These are phyloP conservation scores for Peromyscus nudipes DNA, from an alignment of 2,797 vertebrate species.

Conservation along the genomic window DNA sequence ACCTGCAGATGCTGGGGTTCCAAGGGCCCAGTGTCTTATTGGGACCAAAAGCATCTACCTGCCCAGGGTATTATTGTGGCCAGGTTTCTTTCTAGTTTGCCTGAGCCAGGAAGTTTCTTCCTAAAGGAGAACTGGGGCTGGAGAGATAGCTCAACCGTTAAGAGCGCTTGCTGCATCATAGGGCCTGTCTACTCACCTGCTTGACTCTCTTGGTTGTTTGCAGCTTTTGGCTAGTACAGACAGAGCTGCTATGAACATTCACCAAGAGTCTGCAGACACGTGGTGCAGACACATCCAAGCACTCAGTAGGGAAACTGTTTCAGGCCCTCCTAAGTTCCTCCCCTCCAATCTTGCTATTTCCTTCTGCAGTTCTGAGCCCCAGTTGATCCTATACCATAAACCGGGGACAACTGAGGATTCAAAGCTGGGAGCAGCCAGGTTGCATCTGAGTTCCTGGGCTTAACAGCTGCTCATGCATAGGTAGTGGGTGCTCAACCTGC, in stretches of 20 bases:
- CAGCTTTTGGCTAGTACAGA: not conserved
- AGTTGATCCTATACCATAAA: not conserved
- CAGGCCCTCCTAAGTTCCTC: not conserved
- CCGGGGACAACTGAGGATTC: not conserved
- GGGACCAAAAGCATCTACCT: not conserved
- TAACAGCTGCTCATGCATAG: not conserved
- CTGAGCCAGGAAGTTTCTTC: not conserved
- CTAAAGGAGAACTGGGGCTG: not conserved
- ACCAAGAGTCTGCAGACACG: not conserved
- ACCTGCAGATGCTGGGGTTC: not conserved
- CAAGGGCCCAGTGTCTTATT: not conserved
- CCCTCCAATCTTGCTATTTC: not conserved
- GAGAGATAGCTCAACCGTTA: not conserved
- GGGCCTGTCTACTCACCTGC: not conserved
- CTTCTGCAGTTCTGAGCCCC: not conserved
- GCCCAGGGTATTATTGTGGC: not conserved
- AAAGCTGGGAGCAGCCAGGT: not conserved
- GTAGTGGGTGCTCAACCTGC: not conserved
- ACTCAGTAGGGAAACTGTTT: rapidly evolving
- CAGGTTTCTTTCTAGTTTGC: not conserved
- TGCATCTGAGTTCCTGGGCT: not conserved
- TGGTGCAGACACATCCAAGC: not conserved
- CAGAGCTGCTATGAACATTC: not conserved
- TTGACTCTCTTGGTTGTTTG: not conserved
- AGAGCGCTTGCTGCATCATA: not conserved